A percentile compares a stretch with the other conserved stretches of the same genome.
phyloP scores from a whole-genome alignment of 92 coral and sea anemone species.

The Epizoanthus illoricatus region DNA sequence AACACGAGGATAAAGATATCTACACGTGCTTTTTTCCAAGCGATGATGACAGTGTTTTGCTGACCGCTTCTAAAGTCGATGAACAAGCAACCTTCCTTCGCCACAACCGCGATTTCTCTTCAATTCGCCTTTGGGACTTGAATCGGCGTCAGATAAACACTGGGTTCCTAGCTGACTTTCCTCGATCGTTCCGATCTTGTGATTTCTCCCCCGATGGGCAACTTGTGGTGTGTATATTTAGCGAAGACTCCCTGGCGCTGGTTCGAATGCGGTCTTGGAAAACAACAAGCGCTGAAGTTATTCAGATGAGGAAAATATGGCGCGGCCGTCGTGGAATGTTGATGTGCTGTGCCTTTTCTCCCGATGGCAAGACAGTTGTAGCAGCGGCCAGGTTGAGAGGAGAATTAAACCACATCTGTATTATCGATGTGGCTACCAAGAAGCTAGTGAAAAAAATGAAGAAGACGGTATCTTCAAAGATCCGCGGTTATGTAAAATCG shows the following conservation, averaged over 20 bases:
- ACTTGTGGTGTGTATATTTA: slow-evolving; percentile 80
- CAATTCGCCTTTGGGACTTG: slow-evolving; percentile 89
- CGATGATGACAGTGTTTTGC: slow-evolving; percentile 83
- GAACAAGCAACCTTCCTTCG: slow-evolving; percentile 85
- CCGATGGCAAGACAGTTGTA: slow-evolving; percentile 85
- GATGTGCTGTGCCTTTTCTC: slow-evolving; percentile 84
- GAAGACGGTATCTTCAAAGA: slow-evolving; percentile 66
- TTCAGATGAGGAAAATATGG: slow-evolving; percentile 90
- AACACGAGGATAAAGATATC: slow-evolving; percentile 92
- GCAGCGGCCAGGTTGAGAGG: slow-evolving; percentile 80
- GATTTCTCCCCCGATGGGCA: slow-evolving; percentile 93
- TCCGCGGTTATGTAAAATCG: slow-evolving; percentile 77
- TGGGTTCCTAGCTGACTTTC: slow-evolving; percentile 87
- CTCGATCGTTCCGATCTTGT: slow-evolving; percentile 85
- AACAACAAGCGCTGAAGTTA: slow-evolving; percentile 89
- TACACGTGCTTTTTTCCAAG: slow-evolving; percentile 90
- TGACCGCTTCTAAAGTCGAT: slow-evolving; percentile 83
- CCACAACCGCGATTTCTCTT: slow-evolving; percentile 86
- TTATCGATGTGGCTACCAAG: slow-evolving; percentile 74
- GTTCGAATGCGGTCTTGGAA: slow-evolving; percentile 94
- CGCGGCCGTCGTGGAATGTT: slow-evolving; percentile 76
- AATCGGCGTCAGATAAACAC: slow-evolving; percentile 87
- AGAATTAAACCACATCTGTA: slow-evolving; percentile 77
- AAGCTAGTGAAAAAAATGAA: slow-evolving; percentile 79
- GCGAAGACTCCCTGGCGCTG: slow-evolving; percentile 82